phyloP scores from a whole-genome alignment of 2,888 invertebrate species.

The Agrotis exclamationis region DNA sequence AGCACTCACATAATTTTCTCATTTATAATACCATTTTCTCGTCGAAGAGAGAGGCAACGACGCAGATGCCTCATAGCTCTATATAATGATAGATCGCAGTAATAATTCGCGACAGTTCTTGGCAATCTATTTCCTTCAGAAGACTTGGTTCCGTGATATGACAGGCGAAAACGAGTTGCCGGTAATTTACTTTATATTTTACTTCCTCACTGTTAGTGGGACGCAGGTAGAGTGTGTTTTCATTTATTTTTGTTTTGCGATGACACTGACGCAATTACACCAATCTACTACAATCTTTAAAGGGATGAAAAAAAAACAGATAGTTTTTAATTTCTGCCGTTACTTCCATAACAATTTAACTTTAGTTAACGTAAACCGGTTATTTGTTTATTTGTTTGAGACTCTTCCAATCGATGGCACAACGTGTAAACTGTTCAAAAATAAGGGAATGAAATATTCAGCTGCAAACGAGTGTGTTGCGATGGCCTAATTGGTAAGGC shows the following conservation, averaged over 20 bases:
- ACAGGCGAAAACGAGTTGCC: conserved; percentile 17
- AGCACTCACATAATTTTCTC: conserved; percentile 4
- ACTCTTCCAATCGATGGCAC: too few relatives aligned
- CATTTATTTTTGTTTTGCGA: not conserved
- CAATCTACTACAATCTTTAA: too few relatives aligned
- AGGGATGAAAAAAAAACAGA: too few relatives aligned
- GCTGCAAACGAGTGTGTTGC: too few relatives aligned
- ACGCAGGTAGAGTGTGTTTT: not conserved
- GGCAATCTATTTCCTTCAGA: conserved; percentile 36
- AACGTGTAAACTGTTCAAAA: too few relatives aligned
- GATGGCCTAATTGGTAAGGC: too few relatives aligned
- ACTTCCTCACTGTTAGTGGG: not conserved
- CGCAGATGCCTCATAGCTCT: conserved; percentile 8
- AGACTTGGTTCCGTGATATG: conserved; percentile 34
- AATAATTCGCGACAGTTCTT: conserved; percentile 28
- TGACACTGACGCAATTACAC: too few relatives aligned
- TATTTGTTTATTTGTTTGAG: too few relatives aligned
- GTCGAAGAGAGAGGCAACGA: not conserved
- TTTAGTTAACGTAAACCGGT: too few relatives aligned
- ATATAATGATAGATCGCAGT: conserved; percentile 45
- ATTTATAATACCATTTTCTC: conserved; percentile 28
- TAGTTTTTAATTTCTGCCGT: not conserved
- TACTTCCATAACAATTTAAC: not conserved
- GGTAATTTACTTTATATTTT: conserved; percentile 31
- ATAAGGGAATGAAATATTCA: too few relatives aligned